Percentiles rank a stretch among this genome's conserved stretches.
These are phyloP conservation scores for Xiphorhynchus erythropygius DNA, from an alignment of 2,797 vertebrate species.

Conservation along the genomic window DNA sequence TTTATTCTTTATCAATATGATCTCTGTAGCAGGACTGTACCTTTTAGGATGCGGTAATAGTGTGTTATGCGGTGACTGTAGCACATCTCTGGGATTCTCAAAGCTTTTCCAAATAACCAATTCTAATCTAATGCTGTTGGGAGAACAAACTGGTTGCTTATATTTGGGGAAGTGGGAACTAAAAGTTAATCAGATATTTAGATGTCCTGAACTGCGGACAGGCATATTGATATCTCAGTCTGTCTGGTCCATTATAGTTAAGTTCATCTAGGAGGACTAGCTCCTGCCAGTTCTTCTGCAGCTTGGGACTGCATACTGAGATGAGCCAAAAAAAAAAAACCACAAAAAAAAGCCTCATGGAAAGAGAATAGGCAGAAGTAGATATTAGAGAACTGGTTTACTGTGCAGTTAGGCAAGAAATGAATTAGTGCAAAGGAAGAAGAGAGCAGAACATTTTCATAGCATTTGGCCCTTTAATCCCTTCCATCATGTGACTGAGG, in stretches of 20 bases:
- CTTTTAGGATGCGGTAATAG: background rate
- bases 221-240: background rate
- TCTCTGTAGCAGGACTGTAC: background rate
- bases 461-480: background rate
- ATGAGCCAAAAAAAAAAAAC: background rate
- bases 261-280: background rate
- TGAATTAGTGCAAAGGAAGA: background rate
- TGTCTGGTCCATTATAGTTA: background rate
- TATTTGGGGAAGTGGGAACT: background rate
- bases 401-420: background rate
- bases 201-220: background rate
- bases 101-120: background rate
- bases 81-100: background rate
- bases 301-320: background rate
- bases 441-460: background rate
- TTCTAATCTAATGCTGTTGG: background rate
- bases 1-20: background rate
- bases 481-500: background rate
- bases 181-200: background rate
- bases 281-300: background rate
- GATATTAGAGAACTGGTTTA: background rate
- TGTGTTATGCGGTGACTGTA: background rate
- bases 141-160: background rate
- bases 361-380: background rate
- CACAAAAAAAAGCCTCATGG: background rate